Evolutionary conservation across 1,140 invertebrate genomes (phyloP).

Genomic region (Meloidogyne floridensis): DNA sequence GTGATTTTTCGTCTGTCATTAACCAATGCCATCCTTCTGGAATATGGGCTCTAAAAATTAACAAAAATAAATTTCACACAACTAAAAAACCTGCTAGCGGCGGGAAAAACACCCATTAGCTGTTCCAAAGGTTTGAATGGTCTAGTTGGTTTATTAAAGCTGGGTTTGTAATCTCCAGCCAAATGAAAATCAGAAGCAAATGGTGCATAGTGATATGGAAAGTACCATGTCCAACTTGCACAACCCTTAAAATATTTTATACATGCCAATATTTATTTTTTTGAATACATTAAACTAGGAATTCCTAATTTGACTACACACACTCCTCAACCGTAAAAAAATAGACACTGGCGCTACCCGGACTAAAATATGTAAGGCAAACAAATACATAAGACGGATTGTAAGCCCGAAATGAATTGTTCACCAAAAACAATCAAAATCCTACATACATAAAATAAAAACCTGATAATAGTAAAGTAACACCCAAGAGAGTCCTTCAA

Average conservation of each 20-base stretch:
- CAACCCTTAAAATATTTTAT: conserved; percentile 75
- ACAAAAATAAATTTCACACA: not conserved
- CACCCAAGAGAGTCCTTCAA: conserved; percentile 94
- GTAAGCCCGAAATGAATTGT: too few species aligned
- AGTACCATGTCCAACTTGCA: conserved; percentile 99
- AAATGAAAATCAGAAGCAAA: conserved; percentile 98
- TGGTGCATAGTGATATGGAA: conserved; percentile 99
- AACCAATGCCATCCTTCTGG: conserved; percentile 88
- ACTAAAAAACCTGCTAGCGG: conserved; percentile 76
- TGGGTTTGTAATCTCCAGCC: conserved; percentile 79
- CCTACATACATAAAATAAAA: conserved; percentile 25
- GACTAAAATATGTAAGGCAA: too few species aligned
- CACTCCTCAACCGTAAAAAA: too few species aligned
- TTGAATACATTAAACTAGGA: conserved; percentile 35
- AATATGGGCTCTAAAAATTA: conserved; percentile 74
- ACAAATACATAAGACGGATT: too few species aligned
- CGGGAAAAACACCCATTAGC: conserved; percentile 98
- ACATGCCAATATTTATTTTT: too few species aligned
- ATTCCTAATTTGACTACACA: too few species aligned
- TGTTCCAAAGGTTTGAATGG: conserved; percentile 93
- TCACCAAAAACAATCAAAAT: too few species aligned
- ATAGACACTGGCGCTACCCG: too few species aligned
- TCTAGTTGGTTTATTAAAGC: conserved; percentile 85
- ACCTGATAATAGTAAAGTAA: conserved; percentile 94
- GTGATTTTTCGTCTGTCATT: conserved; percentile 87